Evolutionary conservation across 2,888 invertebrate genomes (phyloP).

Genomic region (Tolmerus cingulatus): DNA sequence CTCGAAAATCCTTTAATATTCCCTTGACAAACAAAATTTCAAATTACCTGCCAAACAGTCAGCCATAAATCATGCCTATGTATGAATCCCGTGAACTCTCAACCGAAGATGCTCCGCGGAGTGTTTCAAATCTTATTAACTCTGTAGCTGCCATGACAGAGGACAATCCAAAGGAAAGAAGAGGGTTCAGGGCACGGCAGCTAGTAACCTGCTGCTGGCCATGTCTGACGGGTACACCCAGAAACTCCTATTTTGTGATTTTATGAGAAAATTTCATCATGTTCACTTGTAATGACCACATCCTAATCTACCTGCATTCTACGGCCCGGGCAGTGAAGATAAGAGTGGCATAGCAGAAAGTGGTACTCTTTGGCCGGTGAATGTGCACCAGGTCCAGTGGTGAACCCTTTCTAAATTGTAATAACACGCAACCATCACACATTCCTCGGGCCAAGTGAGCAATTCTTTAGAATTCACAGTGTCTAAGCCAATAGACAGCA

Average conservation of each 20-base stretch:
- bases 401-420: slow-evolving; percentile 25
- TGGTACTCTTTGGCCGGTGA: background rate
- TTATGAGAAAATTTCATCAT: slow-evolving; percentile 8
- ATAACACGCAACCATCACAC: background rate
- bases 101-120: background rate
- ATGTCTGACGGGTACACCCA: background rate
- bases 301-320: slow-evolving; percentile 27
- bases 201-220: background rate
- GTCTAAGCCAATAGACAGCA: background rate
- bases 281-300: slow-evolving; percentile 10
- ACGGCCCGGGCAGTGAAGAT: background rate
- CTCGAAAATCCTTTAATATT: slow-evolving; percentile 14
- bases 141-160: background rate
- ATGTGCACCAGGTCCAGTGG: background rate
- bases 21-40: slow-evolving; percentile 36
- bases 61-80: slow-evolving; percentile 32
- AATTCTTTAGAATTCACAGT: slow-evolving; percentile 8
- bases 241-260: slow-evolving; percentile 5
- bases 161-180: background rate
- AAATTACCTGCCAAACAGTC: slow-evolving; percentile 40
- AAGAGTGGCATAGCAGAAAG: background rate
- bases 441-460: background rate
- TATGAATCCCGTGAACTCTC: background rate
- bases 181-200: background rate
- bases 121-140: slow-evolving; percentile 14